Evolutionary conservation across 2,113 vertebrate genomes (phyloP).

Genomic region (Prinia subflava): DNA sequence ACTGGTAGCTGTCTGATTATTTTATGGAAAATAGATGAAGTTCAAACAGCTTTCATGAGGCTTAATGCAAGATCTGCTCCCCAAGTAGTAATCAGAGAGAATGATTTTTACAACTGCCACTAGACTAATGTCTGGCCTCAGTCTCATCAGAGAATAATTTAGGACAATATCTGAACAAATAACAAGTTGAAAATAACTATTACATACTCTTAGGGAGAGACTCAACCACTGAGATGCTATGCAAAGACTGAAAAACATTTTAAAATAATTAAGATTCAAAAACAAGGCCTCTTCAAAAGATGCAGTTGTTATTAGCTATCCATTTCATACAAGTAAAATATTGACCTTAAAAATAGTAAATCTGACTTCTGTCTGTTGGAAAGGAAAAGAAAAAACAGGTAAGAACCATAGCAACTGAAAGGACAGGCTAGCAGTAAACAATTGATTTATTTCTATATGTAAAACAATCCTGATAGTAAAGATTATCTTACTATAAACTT

Average conservation of each 20-base stretch:
- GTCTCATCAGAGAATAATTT: not conserved
- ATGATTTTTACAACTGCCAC: not conserved
- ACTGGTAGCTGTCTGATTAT: not conserved
- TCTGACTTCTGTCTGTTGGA: not conserved
- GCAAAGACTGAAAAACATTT: not conserved
- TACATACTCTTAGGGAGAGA: not conserved
- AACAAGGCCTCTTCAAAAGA: not conserved
- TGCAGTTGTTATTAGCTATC: not conserved
- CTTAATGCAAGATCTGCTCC: not conserved
- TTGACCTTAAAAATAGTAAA: not conserved
- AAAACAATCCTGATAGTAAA: not conserved
- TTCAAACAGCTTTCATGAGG: not conserved
- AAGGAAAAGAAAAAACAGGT: not conserved
- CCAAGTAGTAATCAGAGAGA: not conserved
- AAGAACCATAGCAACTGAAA: not conserved
- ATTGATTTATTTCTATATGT: not conserved
- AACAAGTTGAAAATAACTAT: not conserved
- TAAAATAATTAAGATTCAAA: not conserved
- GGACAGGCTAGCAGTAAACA: not conserved
- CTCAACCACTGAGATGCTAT: not conserved
- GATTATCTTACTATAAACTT: not conserved
- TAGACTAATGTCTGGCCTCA: not conserved
- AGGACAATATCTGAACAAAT: not conserved
- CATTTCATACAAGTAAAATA: not conserved
- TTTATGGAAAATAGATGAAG: not conserved